phyloP scores from a whole-genome alignment of 2,888 invertebrate species.

The Heliconius ismenius region DNA sequence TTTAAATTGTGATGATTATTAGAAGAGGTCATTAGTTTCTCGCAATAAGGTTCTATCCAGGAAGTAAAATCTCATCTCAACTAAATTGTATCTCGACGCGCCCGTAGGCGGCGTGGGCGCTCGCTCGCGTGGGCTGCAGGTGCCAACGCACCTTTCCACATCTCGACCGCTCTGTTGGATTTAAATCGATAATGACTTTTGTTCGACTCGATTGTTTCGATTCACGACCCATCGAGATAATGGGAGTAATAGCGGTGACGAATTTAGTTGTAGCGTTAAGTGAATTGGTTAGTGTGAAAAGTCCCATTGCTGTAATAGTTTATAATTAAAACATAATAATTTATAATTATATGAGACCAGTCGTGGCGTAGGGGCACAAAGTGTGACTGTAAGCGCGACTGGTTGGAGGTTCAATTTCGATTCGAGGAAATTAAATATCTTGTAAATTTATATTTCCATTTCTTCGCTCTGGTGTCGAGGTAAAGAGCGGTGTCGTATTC shows the following conservation, averaged over 20 bases:
- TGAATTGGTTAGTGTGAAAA: neutral
- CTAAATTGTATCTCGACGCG: conserved; percentile 39
- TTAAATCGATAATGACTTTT: conserved; percentile 40
- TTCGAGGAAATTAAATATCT: too few species aligned
- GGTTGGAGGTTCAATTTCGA: too few species aligned
- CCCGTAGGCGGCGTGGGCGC: conserved; percentile 61
- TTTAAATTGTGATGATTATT: neutral
- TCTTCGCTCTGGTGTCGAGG: too few species aligned
- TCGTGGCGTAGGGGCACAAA: too few species aligned
- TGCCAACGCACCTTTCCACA: conserved; percentile 77
- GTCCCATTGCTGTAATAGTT: neutral
- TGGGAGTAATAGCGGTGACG: conserved; percentile 21
- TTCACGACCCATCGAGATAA: conserved; percentile 29
- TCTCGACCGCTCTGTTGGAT: conserved; percentile 42
- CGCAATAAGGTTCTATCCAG: conserved; percentile 25
- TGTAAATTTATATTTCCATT: too few species aligned
- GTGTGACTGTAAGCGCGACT: too few species aligned
- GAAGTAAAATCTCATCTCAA: conserved; percentile 40
- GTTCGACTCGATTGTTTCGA: conserved; percentile 36
- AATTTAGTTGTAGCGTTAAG: conserved; percentile 17
- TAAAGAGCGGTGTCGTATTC: too few species aligned
- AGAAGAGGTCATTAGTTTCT: conserved; percentile 19
- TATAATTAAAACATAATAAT: neutral
- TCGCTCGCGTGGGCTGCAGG: conserved; percentile 72
- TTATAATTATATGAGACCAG: neutral